Evolutionary conservation across 2,888 invertebrate species (phyloP).

Genomic region (Drosophila tripunctata): DNA sequence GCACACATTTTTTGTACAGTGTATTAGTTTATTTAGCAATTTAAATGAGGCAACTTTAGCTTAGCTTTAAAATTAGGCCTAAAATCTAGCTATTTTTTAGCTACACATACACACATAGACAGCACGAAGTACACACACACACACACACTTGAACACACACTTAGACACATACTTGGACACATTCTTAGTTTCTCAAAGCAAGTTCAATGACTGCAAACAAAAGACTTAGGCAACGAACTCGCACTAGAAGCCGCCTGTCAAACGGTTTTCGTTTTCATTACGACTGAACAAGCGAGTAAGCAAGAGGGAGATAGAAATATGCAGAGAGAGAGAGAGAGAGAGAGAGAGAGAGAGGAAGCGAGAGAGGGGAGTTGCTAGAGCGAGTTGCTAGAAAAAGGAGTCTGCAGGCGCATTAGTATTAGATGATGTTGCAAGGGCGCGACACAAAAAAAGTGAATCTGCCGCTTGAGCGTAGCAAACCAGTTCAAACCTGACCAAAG

Average conservation of each 20-base stretch:
- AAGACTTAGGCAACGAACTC: constrained; percentile 78
- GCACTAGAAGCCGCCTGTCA: constrained; percentile 47
- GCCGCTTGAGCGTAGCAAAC: constrained; percentile 67
- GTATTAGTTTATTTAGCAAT: constrained; percentile 48
- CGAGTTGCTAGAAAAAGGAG: constrained; percentile 22
- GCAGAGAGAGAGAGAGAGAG: constrained; percentile 37
- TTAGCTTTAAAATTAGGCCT: not conserved
- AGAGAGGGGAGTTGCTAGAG: not conserved
- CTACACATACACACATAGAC: constrained; percentile 20
- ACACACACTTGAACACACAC: not conserved
- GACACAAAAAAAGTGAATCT: constrained; percentile 79
- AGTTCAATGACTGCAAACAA: constrained; percentile 73
- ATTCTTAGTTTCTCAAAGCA: not conserved
- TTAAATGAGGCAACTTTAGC: constrained; percentile 51
- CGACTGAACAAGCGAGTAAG: constrained; percentile 16
- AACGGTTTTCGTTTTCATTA: constrained; percentile 82
- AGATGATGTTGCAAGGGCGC: constrained; percentile 39
- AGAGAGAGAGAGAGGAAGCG: constrained; percentile 33
- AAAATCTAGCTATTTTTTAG: not conserved
- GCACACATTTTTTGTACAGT: not conserved
- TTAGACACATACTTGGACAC: not conserved
- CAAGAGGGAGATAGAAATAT: too few species aligned
- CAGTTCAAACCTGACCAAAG: constrained; percentile 69
- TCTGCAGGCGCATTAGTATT: constrained; percentile 51
- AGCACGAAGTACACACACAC: not conserved